These are phyloP conservation scores for Poeciliopsis paucimaculata DNA, from an alignment of 2,797 vertebrate genomes.

Conservation along the genomic window DNA sequence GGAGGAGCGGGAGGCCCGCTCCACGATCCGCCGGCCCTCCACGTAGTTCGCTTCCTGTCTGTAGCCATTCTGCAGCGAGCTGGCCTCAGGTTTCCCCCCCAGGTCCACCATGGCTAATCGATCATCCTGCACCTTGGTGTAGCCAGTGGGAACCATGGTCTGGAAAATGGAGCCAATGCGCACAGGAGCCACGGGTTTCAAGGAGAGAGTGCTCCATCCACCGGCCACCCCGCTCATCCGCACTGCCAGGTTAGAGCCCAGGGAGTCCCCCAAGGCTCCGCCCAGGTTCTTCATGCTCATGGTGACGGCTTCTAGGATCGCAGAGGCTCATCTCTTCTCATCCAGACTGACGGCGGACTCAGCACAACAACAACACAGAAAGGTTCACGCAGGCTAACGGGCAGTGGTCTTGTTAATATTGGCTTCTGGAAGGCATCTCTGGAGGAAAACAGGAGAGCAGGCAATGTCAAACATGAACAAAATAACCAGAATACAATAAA, in stretches of 20 bases:
- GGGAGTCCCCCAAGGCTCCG: constrained; percentile 74
- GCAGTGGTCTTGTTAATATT: constrained; percentile 9
- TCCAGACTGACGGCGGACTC: constrained; percentile 3
- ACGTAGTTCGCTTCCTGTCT: constrained; percentile 65
- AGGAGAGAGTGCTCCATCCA: constrained; percentile 82
- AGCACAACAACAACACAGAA: background rate
- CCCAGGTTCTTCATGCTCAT: constrained; percentile 79
- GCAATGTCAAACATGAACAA: background rate
- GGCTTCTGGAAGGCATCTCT: constrained; percentile 3
- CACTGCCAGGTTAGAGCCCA: constrained; percentile 78
- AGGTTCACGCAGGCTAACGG: constrained; percentile 21
- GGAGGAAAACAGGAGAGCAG: background rate
- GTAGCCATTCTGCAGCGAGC: constrained; percentile 80
- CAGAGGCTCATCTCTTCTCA: constrained; percentile 68
- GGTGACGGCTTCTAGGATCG: constrained; percentile 52
- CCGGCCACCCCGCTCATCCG: constrained; percentile 73
- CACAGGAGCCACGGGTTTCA: constrained; percentile 85
- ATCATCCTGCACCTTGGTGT: constrained; percentile 91
- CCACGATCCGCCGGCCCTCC: constrained; percentile 68
- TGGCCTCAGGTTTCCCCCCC: constrained; percentile 75
- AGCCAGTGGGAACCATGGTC: constrained; percentile 92
- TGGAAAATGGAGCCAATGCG: constrained; percentile 85
- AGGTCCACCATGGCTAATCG: constrained; percentile 87
- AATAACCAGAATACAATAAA: background rate
- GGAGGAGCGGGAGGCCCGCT: constrained; percentile 70